Percentiles rank a stretch among this genome's conserved stretches.
These are phyloP conservation scores for Brachyhypopomus occidentalis DNA, from an alignment of 2,113 vertebrate genomes.

Conservation along the genomic window DNA sequence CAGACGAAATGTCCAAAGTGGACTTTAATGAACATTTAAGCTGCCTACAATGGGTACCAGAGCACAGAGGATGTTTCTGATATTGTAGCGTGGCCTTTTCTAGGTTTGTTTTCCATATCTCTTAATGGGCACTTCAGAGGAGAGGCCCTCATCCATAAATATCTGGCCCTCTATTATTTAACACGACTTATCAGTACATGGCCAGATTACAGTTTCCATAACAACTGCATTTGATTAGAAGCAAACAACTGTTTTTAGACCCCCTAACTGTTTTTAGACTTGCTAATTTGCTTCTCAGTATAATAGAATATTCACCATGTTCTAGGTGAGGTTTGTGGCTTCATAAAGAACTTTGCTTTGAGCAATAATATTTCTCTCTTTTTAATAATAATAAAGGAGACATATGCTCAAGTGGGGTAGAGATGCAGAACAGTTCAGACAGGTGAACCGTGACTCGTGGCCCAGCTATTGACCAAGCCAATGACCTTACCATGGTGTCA, in stretches of 20 bases:
- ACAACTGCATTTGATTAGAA: conserved; percentile 45
- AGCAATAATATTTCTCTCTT: not conserved
- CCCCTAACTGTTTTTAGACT: conserved; percentile 25
- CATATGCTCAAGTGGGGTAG: not conserved
- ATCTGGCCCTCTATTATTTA: conserved; percentile 52
- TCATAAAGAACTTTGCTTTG: not conserved
- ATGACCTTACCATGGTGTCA: not conserved
- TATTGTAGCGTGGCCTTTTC: conserved; percentile 4
- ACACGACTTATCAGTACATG: conserved; percentile 31
- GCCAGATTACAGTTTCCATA: conserved; percentile 47
- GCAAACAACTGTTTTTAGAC: conserved; percentile 4
- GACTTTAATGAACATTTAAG: conserved; percentile 29
- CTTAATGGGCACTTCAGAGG: conserved; percentile 35
- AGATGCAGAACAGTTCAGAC: not conserved
- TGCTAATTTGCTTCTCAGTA: not conserved
- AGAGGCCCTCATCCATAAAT: conserved; percentile 56
- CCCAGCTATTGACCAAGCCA: no score
- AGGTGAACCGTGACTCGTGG: no score
- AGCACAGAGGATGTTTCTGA: not conserved
- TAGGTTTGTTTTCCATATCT: conserved; percentile 46
- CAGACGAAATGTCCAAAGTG: not conserved
- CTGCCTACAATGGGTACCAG: not conserved
- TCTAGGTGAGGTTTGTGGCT: not conserved
- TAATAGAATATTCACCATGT: not conserved
- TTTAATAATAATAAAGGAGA: not conserved